Evolutionary conservation across 2,113 vertebrate species (phyloP), one percentile per base, ranked within the genome.

Genomic region (Andinoacara biseriatus): DNA sequence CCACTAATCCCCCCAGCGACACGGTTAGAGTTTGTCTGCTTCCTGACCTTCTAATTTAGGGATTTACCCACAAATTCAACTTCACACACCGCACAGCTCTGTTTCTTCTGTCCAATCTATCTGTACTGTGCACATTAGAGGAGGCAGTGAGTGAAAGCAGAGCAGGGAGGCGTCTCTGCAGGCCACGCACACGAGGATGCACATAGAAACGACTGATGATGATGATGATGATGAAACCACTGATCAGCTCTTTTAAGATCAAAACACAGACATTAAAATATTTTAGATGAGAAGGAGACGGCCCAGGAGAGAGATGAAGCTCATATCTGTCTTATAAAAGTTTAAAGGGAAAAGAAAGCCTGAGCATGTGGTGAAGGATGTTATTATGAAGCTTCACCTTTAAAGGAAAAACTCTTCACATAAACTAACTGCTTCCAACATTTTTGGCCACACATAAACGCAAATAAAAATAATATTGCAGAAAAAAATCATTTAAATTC

Each of bases 161-260:
- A 69, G 65, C 65, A 74, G 33, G 17, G 24, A 58, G 43, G 74
- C 65, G 0, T 69, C 15, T 69, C 40, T 69, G 65, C 3, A 69
- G 65, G 18, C 65, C 40, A 4, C 40, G 8, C 8, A 67, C 40
- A 69, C 9, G 1, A 69, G 63, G 24, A 69, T 20, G 26, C 0
- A 49, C 14, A 67, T 7, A 29, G 22, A 56, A 78, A 52, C 14
- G 0, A 26, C n/a, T 40, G n/a, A 65, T 46, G 38, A 65, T 65
- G 46, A 65, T 65, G 46, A 49, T 15, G 46, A 52, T 54, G 61
- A 67, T 65, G 77, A 79, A 79, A 79, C 31, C 15, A 26, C 20
- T 29, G 77, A 79, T 65, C 33, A n/a, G 35, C 49, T 65, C 49
- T 0, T 29, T 40, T 5, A n/a, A 63, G 22, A 52, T 43, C 24